phyloP scores from a whole-genome alignment of 2,113 vertebrate genomes.

The Tetraodon nigroviridis region DNA sequence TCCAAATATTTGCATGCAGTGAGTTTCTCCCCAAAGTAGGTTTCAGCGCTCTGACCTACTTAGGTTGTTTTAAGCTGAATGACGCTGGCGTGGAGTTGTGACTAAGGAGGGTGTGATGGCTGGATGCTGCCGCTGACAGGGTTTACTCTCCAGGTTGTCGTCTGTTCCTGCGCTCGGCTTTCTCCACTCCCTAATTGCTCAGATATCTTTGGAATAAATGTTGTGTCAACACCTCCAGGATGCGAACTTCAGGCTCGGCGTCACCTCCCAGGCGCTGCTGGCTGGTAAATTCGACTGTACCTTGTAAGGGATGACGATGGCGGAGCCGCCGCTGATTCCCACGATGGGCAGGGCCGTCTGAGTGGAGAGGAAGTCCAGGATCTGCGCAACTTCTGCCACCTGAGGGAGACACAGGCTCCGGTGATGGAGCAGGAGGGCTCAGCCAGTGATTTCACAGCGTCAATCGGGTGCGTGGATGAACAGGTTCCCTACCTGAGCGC shows the following conservation, averaged over 20 bases:
- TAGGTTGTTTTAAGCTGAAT: constrained; percentile 58
- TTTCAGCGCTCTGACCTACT: constrained; percentile 61
- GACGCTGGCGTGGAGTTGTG: constrained; percentile 35
- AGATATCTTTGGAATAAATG: constrained; percentile 9
- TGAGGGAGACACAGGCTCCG: constrained; percentile 19
- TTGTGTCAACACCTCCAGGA: constrained; percentile 1
- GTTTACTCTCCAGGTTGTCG: constrained; percentile 26
- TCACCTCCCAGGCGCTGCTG: background rate
- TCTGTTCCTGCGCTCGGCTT: background rate
- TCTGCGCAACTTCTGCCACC: constrained; percentile 86
- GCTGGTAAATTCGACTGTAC: constrained; percentile 60
- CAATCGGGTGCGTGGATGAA: too few species aligned
- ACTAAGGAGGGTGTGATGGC: constrained; percentile 33
- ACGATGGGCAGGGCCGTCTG: constrained; percentile 90
- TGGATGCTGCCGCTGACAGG: constrained; percentile 18
- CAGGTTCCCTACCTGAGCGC: constrained; percentile 75
- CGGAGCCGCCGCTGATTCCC: constrained; percentile 94
- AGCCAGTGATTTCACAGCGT: too few species aligned
- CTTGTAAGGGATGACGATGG: constrained; percentile 92
- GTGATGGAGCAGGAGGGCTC: too few species aligned
- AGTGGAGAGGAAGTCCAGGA: constrained; percentile 94
- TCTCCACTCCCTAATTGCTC: constrained; percentile 1
- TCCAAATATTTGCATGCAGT: constrained; percentile 58
- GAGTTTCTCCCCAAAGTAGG: constrained; percentile 41
- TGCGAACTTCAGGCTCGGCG: background rate